Evolutionary conservation across 2,888 invertebrate species (phyloP).

Genomic region (Drosophila pseudotakahashii): DNA sequence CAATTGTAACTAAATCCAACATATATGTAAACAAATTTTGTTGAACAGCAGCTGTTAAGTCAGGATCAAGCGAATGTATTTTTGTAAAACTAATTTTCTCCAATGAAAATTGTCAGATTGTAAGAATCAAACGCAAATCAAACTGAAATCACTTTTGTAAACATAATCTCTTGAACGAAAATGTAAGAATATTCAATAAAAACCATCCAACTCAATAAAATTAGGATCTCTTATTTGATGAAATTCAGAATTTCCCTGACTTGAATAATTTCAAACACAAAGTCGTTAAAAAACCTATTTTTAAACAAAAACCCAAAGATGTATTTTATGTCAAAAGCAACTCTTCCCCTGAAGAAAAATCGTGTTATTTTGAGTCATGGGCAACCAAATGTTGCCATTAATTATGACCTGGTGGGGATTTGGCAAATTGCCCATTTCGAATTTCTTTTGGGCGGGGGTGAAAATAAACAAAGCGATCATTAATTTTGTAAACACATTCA

Average conservation of each 20-base stretch:
- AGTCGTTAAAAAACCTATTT: neutral
- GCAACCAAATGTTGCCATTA: conserved; percentile 17
- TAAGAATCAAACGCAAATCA: conserved; percentile 52
- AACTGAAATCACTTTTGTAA: conserved; percentile 40
- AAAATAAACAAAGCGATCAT: conserved; percentile 8
- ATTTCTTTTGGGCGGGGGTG: conserved; percentile 10
- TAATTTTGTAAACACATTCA: conserved; percentile 16
- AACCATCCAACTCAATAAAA: conserved; percentile 38
- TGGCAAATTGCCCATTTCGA: conserved; percentile 24
- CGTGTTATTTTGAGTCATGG: conserved; percentile 10
- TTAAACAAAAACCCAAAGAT: conserved; percentile 1
- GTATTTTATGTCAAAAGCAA: conserved; percentile 2
- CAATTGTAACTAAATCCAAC: conserved; percentile 52
- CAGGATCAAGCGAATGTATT: conserved; percentile 58
- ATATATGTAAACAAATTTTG: conserved; percentile 52
- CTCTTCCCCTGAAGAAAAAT: neutral
- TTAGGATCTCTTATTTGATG: conserved; percentile 35
- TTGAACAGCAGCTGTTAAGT: conserved; percentile 78
- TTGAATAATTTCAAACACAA: conserved; percentile 44
- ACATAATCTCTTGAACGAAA: conserved; percentile 40
- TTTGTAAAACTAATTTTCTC: conserved; percentile 56
- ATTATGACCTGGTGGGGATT: conserved; percentile 9
- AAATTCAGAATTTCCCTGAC: conserved; percentile 5
- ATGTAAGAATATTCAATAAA: conserved; percentile 52
- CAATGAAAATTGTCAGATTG: conserved; percentile 46